Percentiles rank a stretch among this genome's conserved stretches.
phyloP scores from a whole-genome alignment of 2,797 vertebrate genomes.

The Sebastes oblongus region DNA sequence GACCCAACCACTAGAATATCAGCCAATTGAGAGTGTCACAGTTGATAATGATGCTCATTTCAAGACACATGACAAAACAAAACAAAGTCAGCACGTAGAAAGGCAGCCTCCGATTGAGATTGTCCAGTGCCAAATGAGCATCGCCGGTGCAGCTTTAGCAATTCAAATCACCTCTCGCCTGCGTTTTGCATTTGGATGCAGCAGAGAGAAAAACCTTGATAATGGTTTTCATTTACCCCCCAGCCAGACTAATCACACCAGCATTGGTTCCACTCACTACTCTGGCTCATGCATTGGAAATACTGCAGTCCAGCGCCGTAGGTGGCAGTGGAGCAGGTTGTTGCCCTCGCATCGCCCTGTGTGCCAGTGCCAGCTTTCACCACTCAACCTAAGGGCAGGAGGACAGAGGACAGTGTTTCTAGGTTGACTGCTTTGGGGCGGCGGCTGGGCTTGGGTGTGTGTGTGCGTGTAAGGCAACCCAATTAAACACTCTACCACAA shows the following conservation, averaged over 20 bases:
- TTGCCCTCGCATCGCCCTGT: slow-evolving; percentile 24
- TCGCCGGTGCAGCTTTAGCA: slow-evolving; percentile 51
- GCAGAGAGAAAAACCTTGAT: slow-evolving; percentile 74
- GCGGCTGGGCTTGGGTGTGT: too few relatives aligned
- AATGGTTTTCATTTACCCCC: slow-evolving; percentile 84
- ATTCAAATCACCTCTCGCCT: slow-evolving; percentile 73
- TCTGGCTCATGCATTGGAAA: slow-evolving; percentile 70
- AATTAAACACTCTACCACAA: background rate
- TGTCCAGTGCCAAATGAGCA: slow-evolving; percentile 64
- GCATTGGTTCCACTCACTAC: slow-evolving; percentile 73
- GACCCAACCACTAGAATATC: slow-evolving; percentile 26
- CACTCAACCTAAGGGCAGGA: slow-evolving; percentile 23
- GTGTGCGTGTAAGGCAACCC: background rate
- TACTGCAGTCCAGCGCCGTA: slow-evolving; percentile 50
- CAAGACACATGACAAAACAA: slow-evolving; percentile 63
- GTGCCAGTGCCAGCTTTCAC: slow-evolving; percentile 30
- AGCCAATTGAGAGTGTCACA: slow-evolving; percentile 45
- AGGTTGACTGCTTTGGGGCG: background rate
- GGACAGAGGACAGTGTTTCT: background rate
- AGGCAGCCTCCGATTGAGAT: slow-evolving; percentile 45
- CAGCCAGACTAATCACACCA: slow-evolving; percentile 79
- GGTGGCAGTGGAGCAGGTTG: slow-evolving; percentile 53
- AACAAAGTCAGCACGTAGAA: slow-evolving; percentile 64
- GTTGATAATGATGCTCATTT: slow-evolving; percentile 64
- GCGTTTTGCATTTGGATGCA: slow-evolving; percentile 69